Base-by-base conservation (phyloP, 2,113 vertebrate species). In the Odocoileus virginianus region DNA sequence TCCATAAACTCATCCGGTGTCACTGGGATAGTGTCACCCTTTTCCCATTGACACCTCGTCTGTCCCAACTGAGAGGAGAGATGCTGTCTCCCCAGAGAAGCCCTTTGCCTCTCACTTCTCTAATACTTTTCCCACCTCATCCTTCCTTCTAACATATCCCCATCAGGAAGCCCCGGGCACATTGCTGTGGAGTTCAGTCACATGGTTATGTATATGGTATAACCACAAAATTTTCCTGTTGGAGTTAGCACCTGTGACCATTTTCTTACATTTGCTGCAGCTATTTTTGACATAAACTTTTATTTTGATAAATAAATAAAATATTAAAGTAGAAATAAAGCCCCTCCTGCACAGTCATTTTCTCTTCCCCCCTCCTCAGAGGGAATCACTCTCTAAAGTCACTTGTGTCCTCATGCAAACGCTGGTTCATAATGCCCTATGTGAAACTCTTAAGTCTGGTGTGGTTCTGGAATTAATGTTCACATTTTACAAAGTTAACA, bases 381-480 rank as follows among this genome's bases (percentile, higher is more conserved):
- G 25, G n/a, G 58, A 30, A 12, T 17, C 12, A 55, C 30, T 9
- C 4, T 28, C 74, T 67, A 33, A 85, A 79, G 25, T 78, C 30
- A 1, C 16, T 67, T 61, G 15, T 71, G 30, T 91, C 30, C 15
- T 45, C 23, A 5, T 21, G 67, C 21, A 61, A 78, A n/a, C 40
- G 12, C 15, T n/a, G 40, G 33, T 25, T 47, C 23, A 0, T 57
- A 8, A 40, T 45, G 28, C 16, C 8, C 60, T 10, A 30, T 14
- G 36, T 81, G 67, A 86, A 91, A 57, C 17, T 78, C 36, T 61
- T 43, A 28, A 67, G 15, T 28, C 74, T 47, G 11, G 27, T 85
- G 12, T 82, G 25, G 28, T 81, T 89, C 89, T 30, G n/a, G 30
- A 92, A 91, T 90, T 81, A 45, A 78, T 87, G 81, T 97, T 92